phyloP scores from a whole-genome alignment of 2,113 vertebrate genomes.

The Cisticola juncidis region DNA sequence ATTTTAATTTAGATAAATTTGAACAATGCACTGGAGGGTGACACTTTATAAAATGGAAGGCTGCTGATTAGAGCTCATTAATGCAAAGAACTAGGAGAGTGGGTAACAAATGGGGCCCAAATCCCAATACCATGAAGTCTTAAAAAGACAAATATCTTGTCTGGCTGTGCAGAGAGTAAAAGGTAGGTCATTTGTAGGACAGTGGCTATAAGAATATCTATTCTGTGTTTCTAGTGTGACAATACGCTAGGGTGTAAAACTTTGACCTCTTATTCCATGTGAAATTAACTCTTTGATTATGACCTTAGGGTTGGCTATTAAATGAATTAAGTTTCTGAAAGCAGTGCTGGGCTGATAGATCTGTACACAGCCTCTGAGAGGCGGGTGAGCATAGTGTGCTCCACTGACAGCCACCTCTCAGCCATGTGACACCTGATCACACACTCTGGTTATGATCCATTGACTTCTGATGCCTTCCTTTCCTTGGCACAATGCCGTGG shows the following conservation, averaged over 20 bases:
- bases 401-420: too few relatives aligned
- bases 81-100: background rate
- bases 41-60: background rate
- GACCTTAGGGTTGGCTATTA: background rate
- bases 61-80: background rate
- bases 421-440: background rate
- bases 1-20: slow-evolving; percentile 70
- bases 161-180: background rate
- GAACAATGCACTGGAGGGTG: slow-evolving; percentile 2
- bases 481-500: background rate
- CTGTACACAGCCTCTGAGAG: background rate
- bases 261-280: background rate
- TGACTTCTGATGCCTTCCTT: background rate
- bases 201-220: background rate
- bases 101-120: background rate
- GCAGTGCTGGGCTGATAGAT: background rate
- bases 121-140: background rate
- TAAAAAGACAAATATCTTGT: background rate
- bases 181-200: background rate
- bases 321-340: background rate
- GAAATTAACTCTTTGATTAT: background rate
- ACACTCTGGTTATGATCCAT: background rate
- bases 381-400: fast-evolving
- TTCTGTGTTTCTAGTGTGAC: background rate
- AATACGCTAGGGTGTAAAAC: background rate